phyloP scores from a whole-genome alignment of 2,888 invertebrate genomes.

The Melanostoma scalare region DNA sequence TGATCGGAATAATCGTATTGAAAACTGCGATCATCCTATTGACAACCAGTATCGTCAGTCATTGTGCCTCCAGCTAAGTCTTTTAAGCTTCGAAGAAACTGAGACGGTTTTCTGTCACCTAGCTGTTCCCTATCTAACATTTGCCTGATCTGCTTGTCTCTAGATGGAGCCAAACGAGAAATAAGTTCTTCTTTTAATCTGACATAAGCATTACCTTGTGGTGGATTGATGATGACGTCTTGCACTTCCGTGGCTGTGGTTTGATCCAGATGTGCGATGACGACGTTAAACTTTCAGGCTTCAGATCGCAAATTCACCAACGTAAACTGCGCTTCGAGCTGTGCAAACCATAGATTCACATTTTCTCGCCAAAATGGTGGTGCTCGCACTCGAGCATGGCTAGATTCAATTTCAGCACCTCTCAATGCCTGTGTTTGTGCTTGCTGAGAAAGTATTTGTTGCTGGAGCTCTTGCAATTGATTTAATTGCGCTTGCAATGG shows the following conservation, averaged over 20 bases:
- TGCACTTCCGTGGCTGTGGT: slow-evolving; percentile 10
- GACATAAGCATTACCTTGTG: slow-evolving; percentile 1
- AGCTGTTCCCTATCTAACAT: slow-evolving; percentile 3
- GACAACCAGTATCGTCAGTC: background rate
- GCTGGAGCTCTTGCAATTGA: no score
- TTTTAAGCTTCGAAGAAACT: background rate
- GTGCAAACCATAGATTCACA: background rate
- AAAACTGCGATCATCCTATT: no score
- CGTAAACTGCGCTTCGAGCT: slow-evolving; percentile 9
- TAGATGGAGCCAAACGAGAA: slow-evolving; percentile 23
- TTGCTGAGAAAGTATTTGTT: no score
- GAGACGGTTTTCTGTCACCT: slow-evolving; percentile 14
- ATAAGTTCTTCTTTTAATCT: slow-evolving; percentile 6
- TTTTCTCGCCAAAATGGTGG: no score
- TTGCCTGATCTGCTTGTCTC: slow-evolving; percentile 18
- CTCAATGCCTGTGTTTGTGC: no score
- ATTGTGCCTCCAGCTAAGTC: background rate
- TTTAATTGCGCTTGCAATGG: no score
- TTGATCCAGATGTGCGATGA: background rate
- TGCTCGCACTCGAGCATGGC: no score
- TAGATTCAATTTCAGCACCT: no score
- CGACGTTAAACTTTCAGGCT: background rate
- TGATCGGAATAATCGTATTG: no score
- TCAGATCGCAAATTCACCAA: slow-evolving; percentile 3
- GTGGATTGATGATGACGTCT: slow-evolving; percentile 2